phyloP scores from a whole-genome alignment of 2,888 invertebrate species.

The Sepiola atlantica region DNA sequence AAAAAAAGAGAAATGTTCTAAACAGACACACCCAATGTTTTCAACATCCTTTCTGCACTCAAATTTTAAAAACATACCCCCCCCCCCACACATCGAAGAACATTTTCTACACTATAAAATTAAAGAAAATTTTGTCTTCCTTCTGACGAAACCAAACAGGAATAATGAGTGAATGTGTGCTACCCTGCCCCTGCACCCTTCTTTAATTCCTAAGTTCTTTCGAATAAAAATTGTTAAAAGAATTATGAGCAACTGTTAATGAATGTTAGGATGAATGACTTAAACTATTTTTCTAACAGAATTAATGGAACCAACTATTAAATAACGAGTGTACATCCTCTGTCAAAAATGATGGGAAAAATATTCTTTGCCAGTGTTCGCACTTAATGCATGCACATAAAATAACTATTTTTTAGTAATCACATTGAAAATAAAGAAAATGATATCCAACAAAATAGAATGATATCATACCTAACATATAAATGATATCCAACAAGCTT shows the following conservation, averaged over 20 bases:
- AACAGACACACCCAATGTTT: background rate
- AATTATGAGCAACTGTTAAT: background rate
- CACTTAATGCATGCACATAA: no score
- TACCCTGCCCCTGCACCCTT: background rate
- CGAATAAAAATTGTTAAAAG: background rate
- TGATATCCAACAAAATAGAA: background rate
- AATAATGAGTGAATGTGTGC: background rate
- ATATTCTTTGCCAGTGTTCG: no score
- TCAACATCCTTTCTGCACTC: background rate
- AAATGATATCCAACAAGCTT: background rate
- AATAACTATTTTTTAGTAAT: no score
- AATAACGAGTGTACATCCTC: no score
- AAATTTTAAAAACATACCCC: background rate
- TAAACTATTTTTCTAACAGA: no score
- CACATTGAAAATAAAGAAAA: no score
- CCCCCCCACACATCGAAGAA: no score
- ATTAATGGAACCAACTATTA: no score
- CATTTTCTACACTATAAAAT: background rate
- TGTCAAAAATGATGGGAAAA: no score
- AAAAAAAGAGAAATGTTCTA: background rate
- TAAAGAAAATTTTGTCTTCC: background rate
- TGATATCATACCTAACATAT: background rate
- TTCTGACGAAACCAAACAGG: background rate
- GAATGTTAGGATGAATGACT: no score
- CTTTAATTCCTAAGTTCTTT: no score